Percentiles rank a stretch among this genome's conserved stretches.
Evolutionary conservation across 2,888 invertebrate species (phyloP).

Genomic region (Lithophane socia): DNA sequence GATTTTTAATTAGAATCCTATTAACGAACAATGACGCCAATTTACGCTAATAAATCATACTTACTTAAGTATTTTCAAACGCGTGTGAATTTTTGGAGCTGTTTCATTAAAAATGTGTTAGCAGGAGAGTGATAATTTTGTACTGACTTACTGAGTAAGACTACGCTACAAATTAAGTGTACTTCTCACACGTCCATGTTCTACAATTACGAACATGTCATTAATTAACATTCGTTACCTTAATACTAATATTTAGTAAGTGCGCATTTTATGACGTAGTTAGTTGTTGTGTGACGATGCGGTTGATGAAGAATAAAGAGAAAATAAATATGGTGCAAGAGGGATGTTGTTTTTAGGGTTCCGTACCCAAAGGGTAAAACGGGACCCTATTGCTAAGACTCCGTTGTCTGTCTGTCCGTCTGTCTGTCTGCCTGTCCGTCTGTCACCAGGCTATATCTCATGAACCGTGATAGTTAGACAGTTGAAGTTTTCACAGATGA

Average conservation of each 20-base stretch:
- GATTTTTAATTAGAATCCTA: neutral
- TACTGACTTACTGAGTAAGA: constrained; percentile 20
- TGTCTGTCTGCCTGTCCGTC: no score
- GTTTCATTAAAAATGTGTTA: constrained; percentile 33
- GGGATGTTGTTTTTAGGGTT: no score
- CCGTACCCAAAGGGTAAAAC: no score
- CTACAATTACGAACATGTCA: constrained; percentile 17
- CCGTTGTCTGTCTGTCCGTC: no score
- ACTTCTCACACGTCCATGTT: constrained; percentile 20
- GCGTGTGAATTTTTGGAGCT: constrained; percentile 42
- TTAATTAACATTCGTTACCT: constrained; percentile 27
- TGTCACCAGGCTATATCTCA: no score
- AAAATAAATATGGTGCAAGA: no score
- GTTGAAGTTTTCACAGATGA: no score
- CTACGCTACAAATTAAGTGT: constrained; percentile 19
- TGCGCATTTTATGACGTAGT: neutral
- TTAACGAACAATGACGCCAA: constrained; percentile 8
- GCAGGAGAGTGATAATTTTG: constrained; percentile 30
- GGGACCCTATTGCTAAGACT: no score
- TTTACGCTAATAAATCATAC: constrained; percentile 1
- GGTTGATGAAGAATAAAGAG: neutral
- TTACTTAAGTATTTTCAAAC: constrained; percentile 16
- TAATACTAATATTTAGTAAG: neutral
- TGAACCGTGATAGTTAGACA: no score
- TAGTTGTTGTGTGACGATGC: neutral